phyloP scores from a whole-genome alignment of 2,888 invertebrate genomes.

The Pogonocherus hispidulus region DNA sequence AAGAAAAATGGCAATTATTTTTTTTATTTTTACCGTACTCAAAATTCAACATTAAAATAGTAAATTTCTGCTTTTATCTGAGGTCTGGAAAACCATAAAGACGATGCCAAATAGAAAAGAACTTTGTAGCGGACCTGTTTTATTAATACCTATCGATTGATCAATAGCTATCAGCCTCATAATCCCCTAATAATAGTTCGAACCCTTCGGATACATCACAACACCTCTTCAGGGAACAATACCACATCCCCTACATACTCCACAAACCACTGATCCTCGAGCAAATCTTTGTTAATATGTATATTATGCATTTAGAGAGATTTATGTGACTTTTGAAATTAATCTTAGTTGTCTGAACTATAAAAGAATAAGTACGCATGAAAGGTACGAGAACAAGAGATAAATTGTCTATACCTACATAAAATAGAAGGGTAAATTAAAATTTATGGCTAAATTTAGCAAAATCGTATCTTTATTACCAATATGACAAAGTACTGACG shows the following conservation, averaged over 20 bases:
- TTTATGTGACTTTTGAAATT: constrained; percentile 61
- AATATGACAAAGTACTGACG: constrained; percentile 45
- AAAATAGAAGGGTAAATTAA: constrained; percentile 43
- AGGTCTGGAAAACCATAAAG: too few species aligned
- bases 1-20: too few species aligned
- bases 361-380: constrained; percentile 27
- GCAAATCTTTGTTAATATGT: constrained; percentile 65
- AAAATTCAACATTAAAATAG: too few species aligned
- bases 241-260: constrained; percentile 56
- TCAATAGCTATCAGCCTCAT: constrained; percentile 61
- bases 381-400: constrained; percentile 43
- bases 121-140: constrained; percentile 7
- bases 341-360: constrained; percentile 50
- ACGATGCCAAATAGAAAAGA: too few species aligned
- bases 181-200: constrained; percentile 59
- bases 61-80: too few species aligned
- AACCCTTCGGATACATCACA: constrained; percentile 62
- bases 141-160: constrained; percentile 60
- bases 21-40: too few species aligned
- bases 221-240: constrained; percentile 66
- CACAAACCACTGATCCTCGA: constrained; percentile 62
- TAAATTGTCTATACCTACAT: constrained; percentile 28
- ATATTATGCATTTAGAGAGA: constrained; percentile 60
- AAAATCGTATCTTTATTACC: constrained; percentile 50
- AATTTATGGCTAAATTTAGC: constrained; percentile 44